phyloP scores from a whole-genome alignment of 2,113 vertebrate species.

The Saccopteryx leptura region DNA sequence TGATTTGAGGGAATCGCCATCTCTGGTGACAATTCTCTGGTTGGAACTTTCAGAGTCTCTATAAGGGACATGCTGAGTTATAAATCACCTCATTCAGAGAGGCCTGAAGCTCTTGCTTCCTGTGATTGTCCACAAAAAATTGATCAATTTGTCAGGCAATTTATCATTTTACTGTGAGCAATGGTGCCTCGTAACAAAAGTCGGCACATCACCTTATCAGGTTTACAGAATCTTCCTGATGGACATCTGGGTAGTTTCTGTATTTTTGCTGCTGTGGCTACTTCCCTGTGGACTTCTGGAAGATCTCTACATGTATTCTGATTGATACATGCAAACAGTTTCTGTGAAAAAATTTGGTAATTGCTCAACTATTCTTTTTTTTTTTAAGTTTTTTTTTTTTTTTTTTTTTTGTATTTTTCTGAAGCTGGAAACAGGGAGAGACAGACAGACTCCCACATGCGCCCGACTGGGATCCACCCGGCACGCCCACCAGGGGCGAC shows the following conservation, averaged over 20 bases:
- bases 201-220: background rate
- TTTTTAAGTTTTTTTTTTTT: no score
- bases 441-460: no score
- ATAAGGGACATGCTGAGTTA: background rate
- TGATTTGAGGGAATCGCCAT: background rate
- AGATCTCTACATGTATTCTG: background rate
- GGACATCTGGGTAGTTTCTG: background rate
- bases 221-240: constrained; percentile 22
- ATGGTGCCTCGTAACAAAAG: background rate
- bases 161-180: background rate
- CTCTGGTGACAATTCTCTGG: background rate
- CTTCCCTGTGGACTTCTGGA: background rate
- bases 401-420: no score
- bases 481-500: no score
- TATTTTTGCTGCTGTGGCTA: background rate
- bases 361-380: background rate
- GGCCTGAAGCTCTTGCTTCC: background rate
- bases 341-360: background rate
- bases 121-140: background rate
- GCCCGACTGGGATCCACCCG: no score
- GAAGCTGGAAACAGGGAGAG: no score
- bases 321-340: background rate
- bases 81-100: background rate
- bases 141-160: background rate
- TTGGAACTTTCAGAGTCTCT: background rate